Evolutionary conservation across 64 coral and sea anemone species (phyloP), one percentile per base, ranked within the genome.

Genomic region (Astreopora myriophthalma): DNA sequence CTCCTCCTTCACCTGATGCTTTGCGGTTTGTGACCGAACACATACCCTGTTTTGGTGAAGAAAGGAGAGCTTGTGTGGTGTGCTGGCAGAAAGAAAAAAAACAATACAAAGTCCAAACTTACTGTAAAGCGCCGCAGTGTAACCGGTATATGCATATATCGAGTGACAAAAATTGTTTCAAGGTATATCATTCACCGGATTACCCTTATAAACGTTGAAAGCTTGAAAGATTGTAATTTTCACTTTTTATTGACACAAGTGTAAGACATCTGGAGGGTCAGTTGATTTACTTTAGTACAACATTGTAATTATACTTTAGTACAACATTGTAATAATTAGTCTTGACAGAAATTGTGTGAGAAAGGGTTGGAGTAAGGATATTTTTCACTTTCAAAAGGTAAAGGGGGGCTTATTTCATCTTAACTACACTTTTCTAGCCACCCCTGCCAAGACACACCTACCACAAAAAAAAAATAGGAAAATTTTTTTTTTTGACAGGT

Each of bases 41-140:
- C 52, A 87, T 96, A 55, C 90, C 90, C 60, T 32, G 71, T 48
- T 86, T 29, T 22, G 65, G 85, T 26, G 36, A 96, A 48, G 55
- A 32, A 11, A 60, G 36, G 25, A 86, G 76, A 69, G 72, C 87
- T 14, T 92, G 94, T 84, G 89, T 88, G 23, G 94, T 95, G 35
- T 95, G 94, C 31, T 92, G 88, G 57, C 86, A 79, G 51, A 30
- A 79, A 52, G 94, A 57, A 88, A 57, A 57, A 57, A 57, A 17
- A 46, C 42, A 57, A 19, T 57, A 57, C 51, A 57, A 57, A 57
- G 69, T 81, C 72, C n/a, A 74, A 82, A 24, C 88, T 31, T 88
- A 91, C 75, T 95, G 94, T 42, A 81, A 57, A 17, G 51, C 51
- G 14, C 51, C 51, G 14, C 51, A 57, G 14, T 57, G 51, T 57